Base-by-base conservation (phyloP, 2,797 vertebrate genomes). In the Cercopithecus mitis region DNA sequence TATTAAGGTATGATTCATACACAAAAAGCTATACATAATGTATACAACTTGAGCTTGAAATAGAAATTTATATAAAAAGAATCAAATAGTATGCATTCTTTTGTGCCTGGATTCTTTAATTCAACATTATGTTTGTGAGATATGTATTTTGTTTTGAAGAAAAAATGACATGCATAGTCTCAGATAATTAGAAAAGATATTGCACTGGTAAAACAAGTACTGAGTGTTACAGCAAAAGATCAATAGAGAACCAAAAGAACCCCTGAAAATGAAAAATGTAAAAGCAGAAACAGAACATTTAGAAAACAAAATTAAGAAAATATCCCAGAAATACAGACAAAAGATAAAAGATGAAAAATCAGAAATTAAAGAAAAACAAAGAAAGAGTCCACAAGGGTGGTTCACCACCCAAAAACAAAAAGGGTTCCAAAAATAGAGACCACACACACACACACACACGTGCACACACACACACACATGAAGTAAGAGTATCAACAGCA, bases 211-310 rank as follows among this genome's bases (percentile, higher is more conserved):
- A 96, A 83, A 89, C 10, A 96, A 67, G 45, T 89, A 84, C 36
- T 13, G 7, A 17, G 22, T 33, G 10, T 20, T 45, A 8, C 24
- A 20, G 57, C 55, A 94, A 85, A 94, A 92, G 22, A 91, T 73
- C 24, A 88, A 33, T 36, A 73, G 24, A 90, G 45, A 95, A 72
- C 10, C 39, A 45, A 39, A 72, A 17, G 2, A 82, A 52, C 8
- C 5, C 55, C 27, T 85, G 22, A 81, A 93, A 97, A 94, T 39
- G 52, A 81, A 94, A 96, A 96, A 43, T 17, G 7, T 25, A 93
- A 92, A 92, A 77, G 55, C 22, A 88, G 57, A 83, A 76, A 90
- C 5, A 79, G 45, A 50, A 70, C 50, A 41, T 72, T 83, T 73
- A 73, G 1, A 14, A 95, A 88, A 55, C 4, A 67, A 64, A 75